Conservation (phyloP, 1,140 invertebrate genomes). For the Thrips palmi region DNA sequence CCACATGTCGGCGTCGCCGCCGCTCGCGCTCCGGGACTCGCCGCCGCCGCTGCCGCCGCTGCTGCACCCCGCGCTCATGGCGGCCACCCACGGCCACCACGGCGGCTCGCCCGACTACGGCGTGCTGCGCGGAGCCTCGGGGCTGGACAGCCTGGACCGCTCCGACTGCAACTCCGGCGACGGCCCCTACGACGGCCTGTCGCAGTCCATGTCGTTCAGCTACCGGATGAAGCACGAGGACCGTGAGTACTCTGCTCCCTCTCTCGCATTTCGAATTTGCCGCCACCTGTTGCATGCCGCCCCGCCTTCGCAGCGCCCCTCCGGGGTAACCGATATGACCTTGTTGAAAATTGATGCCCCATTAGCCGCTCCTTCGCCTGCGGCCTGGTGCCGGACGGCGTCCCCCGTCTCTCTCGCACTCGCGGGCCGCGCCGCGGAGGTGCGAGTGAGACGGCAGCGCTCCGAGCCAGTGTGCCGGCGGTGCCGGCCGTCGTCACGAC, state of each 20-base stretch:
- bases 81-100: conserved; percentile 52
- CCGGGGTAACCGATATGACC: neutral
- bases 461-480: too few species aligned
- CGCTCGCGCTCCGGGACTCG: conserved; percentile 17
- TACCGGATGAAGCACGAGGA: too few species aligned
- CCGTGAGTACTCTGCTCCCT: too few species aligned
- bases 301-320: neutral
- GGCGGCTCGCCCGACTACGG: conserved; percentile 53
- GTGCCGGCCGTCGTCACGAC: too few species aligned
- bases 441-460: too few species aligned
- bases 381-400: too few species aligned
- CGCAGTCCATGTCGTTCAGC: conserved; percentile 93
- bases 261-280: too few species aligned
- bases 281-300: neutral
- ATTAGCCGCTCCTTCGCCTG: too few species aligned
- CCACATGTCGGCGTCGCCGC: conserved; percentile 17
- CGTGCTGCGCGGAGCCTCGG: conserved; percentile 32
- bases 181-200: conserved; percentile 72
- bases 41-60: conserved; percentile 21
- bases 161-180: conserved; percentile 78
- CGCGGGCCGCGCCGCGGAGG: too few species aligned
- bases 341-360: conserved; percentile 1
- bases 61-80: conserved; percentile 48
- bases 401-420: too few species aligned
- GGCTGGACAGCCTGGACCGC: conserved; percentile 50